Evolutionary conservation across 2,113 vertebrate species (phyloP), one percentile per base, ranked within the genome.

Genomic region (Hippolais icterina): DNA sequence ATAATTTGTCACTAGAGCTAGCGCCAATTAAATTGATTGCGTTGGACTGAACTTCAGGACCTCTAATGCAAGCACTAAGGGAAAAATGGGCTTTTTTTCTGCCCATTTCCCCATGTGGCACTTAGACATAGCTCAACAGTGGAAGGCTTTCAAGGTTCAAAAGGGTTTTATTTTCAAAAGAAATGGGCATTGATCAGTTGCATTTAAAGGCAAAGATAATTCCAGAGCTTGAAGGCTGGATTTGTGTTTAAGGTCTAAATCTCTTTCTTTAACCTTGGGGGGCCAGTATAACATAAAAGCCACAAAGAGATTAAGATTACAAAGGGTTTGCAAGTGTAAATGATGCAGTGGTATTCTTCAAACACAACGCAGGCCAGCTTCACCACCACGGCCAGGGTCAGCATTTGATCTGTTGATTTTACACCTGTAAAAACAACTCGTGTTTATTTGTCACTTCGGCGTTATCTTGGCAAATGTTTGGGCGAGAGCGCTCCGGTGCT

Each of bases 81-180:
- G 98, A 98, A 98, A 98, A 97, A 98, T 98, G 97, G 97, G 98
- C 98, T 98, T 98, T 97, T 98, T 98, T 98, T 98, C 97, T 98
- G 97, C 97, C 97, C 98, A 98, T 98, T 98, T 98, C 97, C 97
- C 98, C 97, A 97, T 98, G 98, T 98, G 98, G 98, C 97, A 98
- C 98, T 98, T 98, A 98, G 98, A 98, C 98, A 98, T 97, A 97
- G 97, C 98, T 98, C 98, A 98, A 98, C 98, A 98, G 97, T 98
- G 87, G 97, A 98, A 98, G 98, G 98, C 98, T 99, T 99, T 98
- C 98, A 98, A 98, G 98, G 98, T 99, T 99, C 99, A 99, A 99
- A 99, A 99, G 98, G 99, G 98, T 99, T 99, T 99, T 99, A 98
- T 98, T 99, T 99, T 99, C 98, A 99, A 99, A 99, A 98, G 98